These are phyloP conservation scores for Eleginops maclovinus DNA, from an alignment of 2,113 vertebrate genomes.

Conservation along the genomic window DNA sequence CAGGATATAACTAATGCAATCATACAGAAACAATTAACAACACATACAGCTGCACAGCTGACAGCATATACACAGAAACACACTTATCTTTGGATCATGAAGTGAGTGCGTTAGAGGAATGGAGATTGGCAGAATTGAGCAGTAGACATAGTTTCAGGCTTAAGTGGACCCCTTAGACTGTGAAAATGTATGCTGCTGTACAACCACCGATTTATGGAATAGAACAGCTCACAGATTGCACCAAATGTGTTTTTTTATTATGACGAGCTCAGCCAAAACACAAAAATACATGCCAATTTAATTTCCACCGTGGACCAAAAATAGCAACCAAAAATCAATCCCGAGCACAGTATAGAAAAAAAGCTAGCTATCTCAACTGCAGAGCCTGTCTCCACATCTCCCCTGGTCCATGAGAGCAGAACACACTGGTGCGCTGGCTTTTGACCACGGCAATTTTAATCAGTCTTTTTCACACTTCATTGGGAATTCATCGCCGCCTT, in stretches of 20 bases:
- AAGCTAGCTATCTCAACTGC: slow-evolving; percentile 64
- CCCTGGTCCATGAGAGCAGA: slow-evolving; percentile 76
- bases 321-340: slow-evolving; percentile 68
- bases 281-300: slow-evolving; percentile 34
- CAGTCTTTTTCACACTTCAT: slow-evolving; percentile 88
- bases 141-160: not conserved
- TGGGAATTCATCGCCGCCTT: slow-evolving; percentile 85
- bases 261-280: slow-evolving; percentile 30
- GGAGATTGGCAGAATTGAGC: not conserved
- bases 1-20: not conserved
- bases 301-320: slow-evolving; percentile 47
- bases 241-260: not conserved
- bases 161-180: not conserved
- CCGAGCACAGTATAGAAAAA: slow-evolving; percentile 35
- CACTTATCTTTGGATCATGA: not conserved
- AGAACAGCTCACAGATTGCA: not conserved
- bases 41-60: not conserved
- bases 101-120: not conserved
- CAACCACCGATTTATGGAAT: not conserved
- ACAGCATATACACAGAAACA: not conserved
- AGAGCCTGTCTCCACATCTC: slow-evolving; percentile 74
- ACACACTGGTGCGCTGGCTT: slow-evolving; percentile 82
- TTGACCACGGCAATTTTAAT: slow-evolving; percentile 86
- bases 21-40: not conserved
- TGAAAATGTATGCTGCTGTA: slow-evolving; percentile 3